These are phyloP conservation scores for Crossocerus cetratus DNA, from an alignment of 2,888 invertebrate genomes.

Conservation along the genomic window DNA sequence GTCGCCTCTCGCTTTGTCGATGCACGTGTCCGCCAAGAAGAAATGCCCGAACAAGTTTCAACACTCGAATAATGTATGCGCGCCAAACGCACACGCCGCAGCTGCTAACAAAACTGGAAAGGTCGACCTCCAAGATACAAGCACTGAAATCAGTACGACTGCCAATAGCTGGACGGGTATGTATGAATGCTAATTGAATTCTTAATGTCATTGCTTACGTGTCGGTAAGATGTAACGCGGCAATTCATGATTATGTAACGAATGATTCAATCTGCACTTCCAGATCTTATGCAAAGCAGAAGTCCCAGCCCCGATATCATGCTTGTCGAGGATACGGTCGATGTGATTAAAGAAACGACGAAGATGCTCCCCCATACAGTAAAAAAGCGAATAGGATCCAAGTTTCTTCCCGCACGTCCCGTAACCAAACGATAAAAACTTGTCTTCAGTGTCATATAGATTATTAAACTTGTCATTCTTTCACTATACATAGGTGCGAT, in stretches of 20 bases:
- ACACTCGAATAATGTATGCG: neutral
- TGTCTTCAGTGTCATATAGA: neutral
- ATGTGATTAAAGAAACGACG: neutral
- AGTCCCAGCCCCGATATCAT: neutral
- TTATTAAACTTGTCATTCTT: neutral
- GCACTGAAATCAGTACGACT: too few relatives aligned
- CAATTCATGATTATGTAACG: neutral
- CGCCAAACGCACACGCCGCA: neutral
- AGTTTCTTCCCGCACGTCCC: slow-evolving; percentile 49
- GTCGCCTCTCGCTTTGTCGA: neutral
- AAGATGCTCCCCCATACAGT: slow-evolving; percentile 16
- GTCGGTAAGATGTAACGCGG: too few relatives aligned
- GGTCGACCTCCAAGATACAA: too few relatives aligned
- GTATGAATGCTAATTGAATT: too few relatives aligned
- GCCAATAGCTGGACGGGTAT: too few relatives aligned
- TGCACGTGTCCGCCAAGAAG: neutral
- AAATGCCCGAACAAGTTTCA: slow-evolving; percentile 3
- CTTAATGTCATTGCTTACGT: too few relatives aligned
- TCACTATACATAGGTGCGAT: too few relatives aligned
- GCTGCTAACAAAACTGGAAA: neutral
- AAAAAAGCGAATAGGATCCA: slow-evolving; percentile 61
- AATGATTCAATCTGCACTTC: slow-evolving; percentile 2
- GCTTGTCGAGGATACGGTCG: neutral
- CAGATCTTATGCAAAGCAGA: slow-evolving; percentile 24
- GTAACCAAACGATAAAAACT: slow-evolving; percentile 24